phyloP scores from a whole-genome alignment of 2,797 vertebrate species.

The Micromesistius poutassou region DNA sequence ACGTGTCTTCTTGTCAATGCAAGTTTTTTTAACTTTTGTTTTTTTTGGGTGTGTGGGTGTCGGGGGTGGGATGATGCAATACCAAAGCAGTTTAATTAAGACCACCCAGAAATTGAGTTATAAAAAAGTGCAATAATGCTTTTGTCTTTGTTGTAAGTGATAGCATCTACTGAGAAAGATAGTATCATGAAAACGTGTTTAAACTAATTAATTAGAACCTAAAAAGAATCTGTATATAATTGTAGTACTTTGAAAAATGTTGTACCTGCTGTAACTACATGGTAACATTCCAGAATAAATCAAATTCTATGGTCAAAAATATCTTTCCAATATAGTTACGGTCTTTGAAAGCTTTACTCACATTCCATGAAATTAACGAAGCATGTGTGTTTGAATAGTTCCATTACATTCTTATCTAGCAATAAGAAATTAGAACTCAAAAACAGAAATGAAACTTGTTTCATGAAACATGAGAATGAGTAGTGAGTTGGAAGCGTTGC shows the following conservation, averaged over 20 bases:
- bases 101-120: conserved; percentile 14
- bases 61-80: not conserved
- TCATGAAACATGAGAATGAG: not conserved
- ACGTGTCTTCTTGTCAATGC: not conserved
- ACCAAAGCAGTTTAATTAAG: conserved; percentile 16
- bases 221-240: not conserved
- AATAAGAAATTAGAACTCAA: not conserved
- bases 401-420: not conserved
- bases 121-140: conserved; percentile 22
- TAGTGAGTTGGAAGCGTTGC: not conserved
- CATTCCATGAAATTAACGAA: conserved; percentile 7
- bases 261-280: not conserved
- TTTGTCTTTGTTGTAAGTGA: conserved; percentile 26
- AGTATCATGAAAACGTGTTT: not conserved
- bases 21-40: not conserved
- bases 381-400: not conserved
- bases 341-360: conserved; percentile 30
- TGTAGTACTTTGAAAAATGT: not conserved
- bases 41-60: not conserved
- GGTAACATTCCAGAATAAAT: conserved; percentile 1
- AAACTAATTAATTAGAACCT: not conserved
- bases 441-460: not conserved
- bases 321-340: not conserved
- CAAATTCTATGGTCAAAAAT: not conserved
- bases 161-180: conserved; percentile 18